Base-by-base conservation (phyloP, 1,140 invertebrate genomes). In the Ceratitis capitata region DNA sequence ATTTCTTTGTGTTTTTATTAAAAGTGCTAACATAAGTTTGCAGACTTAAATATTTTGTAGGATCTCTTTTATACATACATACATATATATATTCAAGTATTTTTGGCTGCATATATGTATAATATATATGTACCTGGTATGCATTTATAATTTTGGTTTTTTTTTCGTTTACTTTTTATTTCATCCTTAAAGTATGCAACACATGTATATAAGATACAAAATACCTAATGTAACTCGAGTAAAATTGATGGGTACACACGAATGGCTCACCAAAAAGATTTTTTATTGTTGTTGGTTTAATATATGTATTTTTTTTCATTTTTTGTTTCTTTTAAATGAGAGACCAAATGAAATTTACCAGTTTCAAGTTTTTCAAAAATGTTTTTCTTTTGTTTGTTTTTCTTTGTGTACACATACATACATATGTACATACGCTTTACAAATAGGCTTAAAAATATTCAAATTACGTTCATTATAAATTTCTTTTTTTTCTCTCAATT, bases 401-500 rank as follows among this genome's bases (percentile, higher is more conserved):
- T 61, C 12, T 64, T 35, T 69, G 61, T 69, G 39, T 69, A 35
- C 35, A 69, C 32, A 69, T 16, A 35, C 61, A 69, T 64, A 32
- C 19, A 56, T 64, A n/a, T n/a, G n/a, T n/a, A n/a, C n/a, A 64
- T 12, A 64, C 58, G 29, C 23, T 23, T 78, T 78, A 78, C 69
- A 78, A 78, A 78, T 45, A 26, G n/a, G 61, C 19, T 69, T 69
- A 78, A 78, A 78, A 78, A 78, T 78, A 23, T 45, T 78, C 69
- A 78, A 78, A 78, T 45, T 45, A 10, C 39, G 23, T 78, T 42
- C 39, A 45, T 78, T 78, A 78, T 45, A 78, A 78, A 78, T 78
- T 78, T 78, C n/a, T 78, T 42, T n/a, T 78, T 78, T 0, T 74
- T 42, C 10, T 61, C 29, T 26, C 29, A 10, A 16, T 58, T 26